These are phyloP conservation scores for Desmodus rotundus DNA, from an alignment of 2,113 vertebrate species.

Conservation along the genomic window DNA sequence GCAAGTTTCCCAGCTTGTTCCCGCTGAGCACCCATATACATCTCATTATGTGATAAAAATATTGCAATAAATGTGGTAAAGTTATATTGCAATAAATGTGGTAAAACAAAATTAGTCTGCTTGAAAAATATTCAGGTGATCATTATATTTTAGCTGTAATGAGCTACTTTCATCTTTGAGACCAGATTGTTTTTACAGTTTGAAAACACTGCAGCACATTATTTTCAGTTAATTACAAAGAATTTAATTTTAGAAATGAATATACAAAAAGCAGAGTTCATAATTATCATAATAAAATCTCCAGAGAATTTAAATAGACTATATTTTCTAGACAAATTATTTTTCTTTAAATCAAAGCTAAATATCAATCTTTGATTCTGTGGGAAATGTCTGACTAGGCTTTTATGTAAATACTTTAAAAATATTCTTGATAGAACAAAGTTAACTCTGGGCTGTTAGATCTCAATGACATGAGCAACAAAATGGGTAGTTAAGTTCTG, in stretches of 20 bases:
- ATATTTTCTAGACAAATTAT: conserved; percentile 31
- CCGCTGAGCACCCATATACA: not conserved
- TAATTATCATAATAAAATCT: conserved; percentile 50
- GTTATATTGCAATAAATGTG: not conserved
- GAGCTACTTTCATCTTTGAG: conserved; percentile 35
- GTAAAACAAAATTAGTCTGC: conserved; percentile 37
- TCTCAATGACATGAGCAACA: conserved; percentile 7
- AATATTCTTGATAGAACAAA: conserved; percentile 39
- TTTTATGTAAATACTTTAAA: conserved; percentile 44
- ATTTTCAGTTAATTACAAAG: conserved; percentile 51
- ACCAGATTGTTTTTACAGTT: conserved; percentile 20
- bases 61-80: conserved; percentile 4
- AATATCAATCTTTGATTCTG: conserved; percentile 15
- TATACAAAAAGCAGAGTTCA: conserved; percentile 27
- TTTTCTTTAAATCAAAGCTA: conserved; percentile 50
- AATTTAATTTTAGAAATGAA: conserved; percentile 57
- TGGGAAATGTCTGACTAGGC: not conserved
- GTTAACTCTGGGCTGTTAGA: not conserved
- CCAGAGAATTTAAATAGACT: conserved; percentile 10
- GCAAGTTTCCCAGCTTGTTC: not conserved
- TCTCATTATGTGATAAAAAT: not conserved
- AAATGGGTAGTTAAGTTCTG: not conserved
- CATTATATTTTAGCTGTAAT: conserved; percentile 55
- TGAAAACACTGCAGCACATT: conserved; percentile 27
- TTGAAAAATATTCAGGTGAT: conserved; percentile 47